Base-by-base conservation (phyloP, 2,797 vertebrate genomes). In the Holocentrus rufus region DNA sequence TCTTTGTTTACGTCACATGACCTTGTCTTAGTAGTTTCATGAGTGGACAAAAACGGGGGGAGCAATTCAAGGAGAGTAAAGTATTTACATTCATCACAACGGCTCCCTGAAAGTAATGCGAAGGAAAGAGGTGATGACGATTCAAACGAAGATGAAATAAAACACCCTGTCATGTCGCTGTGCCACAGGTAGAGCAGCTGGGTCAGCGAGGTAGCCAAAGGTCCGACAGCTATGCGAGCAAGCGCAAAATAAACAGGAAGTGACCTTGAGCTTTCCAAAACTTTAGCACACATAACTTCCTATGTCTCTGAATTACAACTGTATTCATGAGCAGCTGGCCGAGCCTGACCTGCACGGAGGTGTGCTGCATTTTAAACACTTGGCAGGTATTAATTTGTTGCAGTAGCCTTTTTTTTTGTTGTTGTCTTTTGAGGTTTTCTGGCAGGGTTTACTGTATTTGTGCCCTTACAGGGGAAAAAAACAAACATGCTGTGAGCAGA, bases 291-390 rank as follows among this genome's bases (percentile, higher is more conserved):
- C 60, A 72, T 71, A 88, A 87, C 76, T 76, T 87, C 68, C 50
- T 76, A 62, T 64, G 60, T 81, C 62, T 87, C 61, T 2, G 9
- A 89, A 78, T 80, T 91, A 80, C 85, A 87, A 85, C 82, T 90
- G 83, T 92, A 93, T 93, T 93, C 89, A 93, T 93, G 91, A 93
- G 91, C 92, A 92, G 90, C 91, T 93, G 92, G 85, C 81, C 81
- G 59, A 62, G 73, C 60, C 77, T 89, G 91, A 90, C 90, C 90
- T 77, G 72, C 63, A 74, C 58, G 46, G 83, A 81, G 76, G 83
- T 69, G 61, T 18, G 74, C 77, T 79, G 87, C 77, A 85, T 88
- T 80, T 59, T 87, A 87, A 92, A 85, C 72, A 86, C 81, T 36
- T 44, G 5, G 39, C 73, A 83, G 74, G 71, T 79, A 74, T 73